Evolutionary conservation across 2,888 invertebrate genomes (phyloP), one percentile per base, ranked within the genome.

Genomic region (Syrista parreyssii): DNA sequence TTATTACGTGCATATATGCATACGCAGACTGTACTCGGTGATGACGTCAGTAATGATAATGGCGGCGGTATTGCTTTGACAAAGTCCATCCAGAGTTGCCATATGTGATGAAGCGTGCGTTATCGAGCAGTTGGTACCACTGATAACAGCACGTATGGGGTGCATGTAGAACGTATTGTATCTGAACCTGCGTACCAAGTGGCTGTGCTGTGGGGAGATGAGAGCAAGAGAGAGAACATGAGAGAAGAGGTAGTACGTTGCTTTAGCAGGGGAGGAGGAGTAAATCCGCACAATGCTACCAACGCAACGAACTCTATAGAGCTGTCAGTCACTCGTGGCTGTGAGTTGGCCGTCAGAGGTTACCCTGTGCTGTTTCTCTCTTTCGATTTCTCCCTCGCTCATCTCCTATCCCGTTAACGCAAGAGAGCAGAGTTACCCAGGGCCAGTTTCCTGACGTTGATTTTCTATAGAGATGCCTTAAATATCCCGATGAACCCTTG

Each of bases 241-340:
- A 30, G 30, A 3, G 12, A 32, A 30, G 71, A 32, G 31, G 30
- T 23, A 30, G 30, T 32, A 71, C 12, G 55, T 55, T 23, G 55
- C 55, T 23, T 23, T 23, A 55, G 23, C 55, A 84, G 73, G 75
- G 79, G 83, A 82, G 80, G 81, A 81, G 79, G 80, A 84, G 83
- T 83, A 85, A 84, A 81, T 86, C 82, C 82, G 81, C 83, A 89
- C 89, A 89, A 90, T 88, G 88, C 89, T 89, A 89, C 89, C 88
- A 87, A 88, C 85, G 87, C 88, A 86, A 87, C 84, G 85, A 86
- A 86, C 86, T 86, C 89, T 89, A 90, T 90, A 90, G 90, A 90
- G 89, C 88, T 87, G 90, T 90, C 90, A 88, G 84, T 90, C 90
- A 90, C 83, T 75, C 69, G 84, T 82, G 83, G 80, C 75, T 79